Evolutionary conservation across 1,140 invertebrate genomes (phyloP), one percentile per base, ranked within the genome.

Genomic region (Bombus waltoni): DNA sequence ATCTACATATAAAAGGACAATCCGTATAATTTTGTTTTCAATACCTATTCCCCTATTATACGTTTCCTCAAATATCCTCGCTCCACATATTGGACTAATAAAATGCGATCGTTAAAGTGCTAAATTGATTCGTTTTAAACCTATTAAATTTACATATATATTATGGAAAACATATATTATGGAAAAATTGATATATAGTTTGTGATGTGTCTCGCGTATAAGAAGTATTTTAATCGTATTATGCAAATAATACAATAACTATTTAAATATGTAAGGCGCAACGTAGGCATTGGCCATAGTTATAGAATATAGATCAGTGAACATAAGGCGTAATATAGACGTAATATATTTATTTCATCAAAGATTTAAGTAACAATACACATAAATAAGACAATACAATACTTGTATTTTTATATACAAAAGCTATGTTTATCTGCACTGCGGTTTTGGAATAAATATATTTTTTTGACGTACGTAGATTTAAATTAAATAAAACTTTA

Each of bases 1-100:
- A 93, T 93, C 89, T 90, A 92, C 90, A 93, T 90, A 93, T 89
- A 90, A 88, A 90, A 89, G 57, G 85, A 85, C 32, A 11, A 42
- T n/a, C 0, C 8, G 28, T 66, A 22, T 11, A 3, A 13, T 44
- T 62, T 74, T 47, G 40, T 71, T 11, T 40, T 18, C 11, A 10
- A 25, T 47, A 32, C 15, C 28, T 57, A 6, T 32, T 35, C 28
- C 28, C 32, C 22, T 47, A 1, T 11, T 13, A 4, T 28, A n/a
- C 18, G 1, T 35, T 74, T 74, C 4, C 35, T 44, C 25, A n/a
- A 57, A 38, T 38, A 25, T 25, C 10, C 2, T 22, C 15, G 18
- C 66, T 35, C 8, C 4, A 32, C 3, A 22, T 32, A 1, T 38
- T 35, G 18, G 18, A 68, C 22, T 68, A 28, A n/a, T 42, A 18